Evolutionary conservation across 2,113 vertebrate species (phyloP), one percentile per base, ranked within the genome.

Genomic region (Labeo rohita): DNA sequence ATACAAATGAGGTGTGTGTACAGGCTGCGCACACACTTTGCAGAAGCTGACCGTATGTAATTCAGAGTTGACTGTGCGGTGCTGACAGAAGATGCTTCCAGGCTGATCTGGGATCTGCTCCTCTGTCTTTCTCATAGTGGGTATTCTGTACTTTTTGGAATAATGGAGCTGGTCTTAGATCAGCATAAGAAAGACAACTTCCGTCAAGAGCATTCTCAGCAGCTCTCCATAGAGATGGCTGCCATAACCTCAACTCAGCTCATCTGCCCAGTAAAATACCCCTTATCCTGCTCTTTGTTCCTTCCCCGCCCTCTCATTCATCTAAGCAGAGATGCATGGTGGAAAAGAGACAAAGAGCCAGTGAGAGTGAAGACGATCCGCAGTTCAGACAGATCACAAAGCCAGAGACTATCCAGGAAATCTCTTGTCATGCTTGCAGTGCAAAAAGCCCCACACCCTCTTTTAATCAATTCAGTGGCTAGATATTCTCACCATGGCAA

Each of bases 201-300:
- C 84, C 82, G n/a, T 21, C 61, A 34, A 45, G 83, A 79, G 76
- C 76, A 86, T 92, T 87, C 78, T 85, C 87, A 86, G 87, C 87
- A 89, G 90, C 89, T 92, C 92, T 90, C 90, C 91, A 91, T 91
- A 89, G 89, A 93, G 91, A 92, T 91, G 90, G 90, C 88, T 90
- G 89, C 89, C 90, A 89, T 92, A 91, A 92, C 92, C 87, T 92
- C 88, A 90, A 92, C 93, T 94, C 92, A 95, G 92, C 93, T 93
- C 88, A 93, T 94, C 93, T 94, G 93, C 93, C 92, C 92, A 89
- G 90, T 88, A 87, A 93, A 94, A 93, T 92, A 93, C 89, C 93
- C 94, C 89, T 89, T 92, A 93, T 94, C 93, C 86, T 93, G 91
- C 90, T 92, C 91, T 95, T 95, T 95, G 94, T 95, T 93, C 82